Base-by-base conservation (phyloP, 2,113 vertebrate genomes). In the Trichechus manatus region DNA sequence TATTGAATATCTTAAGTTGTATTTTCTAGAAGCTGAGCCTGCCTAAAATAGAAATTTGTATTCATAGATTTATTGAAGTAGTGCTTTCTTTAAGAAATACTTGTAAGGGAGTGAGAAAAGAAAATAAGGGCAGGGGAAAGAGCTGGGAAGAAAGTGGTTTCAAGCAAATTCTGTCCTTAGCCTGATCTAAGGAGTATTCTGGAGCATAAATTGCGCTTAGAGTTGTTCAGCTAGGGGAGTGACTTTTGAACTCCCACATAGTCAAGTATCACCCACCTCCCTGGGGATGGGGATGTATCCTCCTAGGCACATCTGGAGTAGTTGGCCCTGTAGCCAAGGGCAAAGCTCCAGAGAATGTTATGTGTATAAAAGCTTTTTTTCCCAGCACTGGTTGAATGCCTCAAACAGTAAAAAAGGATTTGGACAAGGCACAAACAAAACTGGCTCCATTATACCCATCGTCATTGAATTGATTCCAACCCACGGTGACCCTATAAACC, bases 11-110 rank as follows among this genome's bases (percentile, higher is more conserved):
- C 29, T 59, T 92, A 29, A 29, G 29, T 44, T 68, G 14, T 6
- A 70, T 93, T 94, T 92, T 90, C 56, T 81, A 59, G 47, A 91
- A 70, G 42, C 39, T 94, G 29, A 95, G 10, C 1, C 39, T 39
- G 10, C 6, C 39, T 82, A 74, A 74, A 75, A 59, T 10, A 56
- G n/a, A 22, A 22, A 44, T 79, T 88, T 95, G 25, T 15, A 17
- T 83, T 87, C 3, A 19, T 75, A 17, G 4, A 66, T 53, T 93
- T 93, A 90, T 42, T 64, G 20, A 87, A 90, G 4, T 78, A 39
- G 15, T 81, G 23, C 11, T 59, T 27, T 63, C 27, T 63, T 78
- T 36, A 77, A 79, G 6, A 53, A 86, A 93, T 72, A 79, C 3
- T 2, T 36, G 3, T 15, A 36, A 4, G 31, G 15, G 36, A 22